These are phyloP conservation scores for Samia ricini DNA, from an alignment of 1,140 invertebrate genomes.

Conservation along the genomic window DNA sequence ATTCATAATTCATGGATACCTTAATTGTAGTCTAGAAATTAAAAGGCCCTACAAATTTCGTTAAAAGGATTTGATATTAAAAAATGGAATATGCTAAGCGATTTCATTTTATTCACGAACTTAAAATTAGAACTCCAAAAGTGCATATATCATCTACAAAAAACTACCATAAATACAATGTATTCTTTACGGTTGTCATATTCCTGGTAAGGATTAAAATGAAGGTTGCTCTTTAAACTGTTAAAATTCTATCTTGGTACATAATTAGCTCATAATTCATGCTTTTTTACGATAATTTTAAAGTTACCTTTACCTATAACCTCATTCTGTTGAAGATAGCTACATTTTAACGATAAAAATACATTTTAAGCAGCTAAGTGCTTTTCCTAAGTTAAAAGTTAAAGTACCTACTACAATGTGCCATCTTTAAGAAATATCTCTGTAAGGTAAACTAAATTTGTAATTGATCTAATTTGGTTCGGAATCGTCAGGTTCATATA, in stretches of 20 bases:
- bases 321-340: not conserved
- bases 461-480: no score
- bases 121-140: not conserved
- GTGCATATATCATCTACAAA: constrained; percentile 7
- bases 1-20: no score
- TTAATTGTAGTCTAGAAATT: no score
- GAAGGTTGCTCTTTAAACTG: constrained; percentile 7
- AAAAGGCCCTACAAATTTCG: no score
- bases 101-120: not conserved
- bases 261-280: constrained; percentile 5
- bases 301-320: not conserved
- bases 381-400: no score
- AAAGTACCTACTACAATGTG: no score
- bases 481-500: no score
- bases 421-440: no score
- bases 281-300: constrained; percentile 4
- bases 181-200: not conserved
- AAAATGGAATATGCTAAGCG: not conserved
- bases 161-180: not conserved
- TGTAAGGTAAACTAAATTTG: no score
- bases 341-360: no score
- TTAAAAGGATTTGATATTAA: no score
- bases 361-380: no score
- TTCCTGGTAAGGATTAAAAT: constrained; percentile 6
- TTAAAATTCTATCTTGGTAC: not conserved